Base-by-base conservation (phyloP, 2,888 invertebrate genomes). In the Hypercompe scribonia region DNA sequence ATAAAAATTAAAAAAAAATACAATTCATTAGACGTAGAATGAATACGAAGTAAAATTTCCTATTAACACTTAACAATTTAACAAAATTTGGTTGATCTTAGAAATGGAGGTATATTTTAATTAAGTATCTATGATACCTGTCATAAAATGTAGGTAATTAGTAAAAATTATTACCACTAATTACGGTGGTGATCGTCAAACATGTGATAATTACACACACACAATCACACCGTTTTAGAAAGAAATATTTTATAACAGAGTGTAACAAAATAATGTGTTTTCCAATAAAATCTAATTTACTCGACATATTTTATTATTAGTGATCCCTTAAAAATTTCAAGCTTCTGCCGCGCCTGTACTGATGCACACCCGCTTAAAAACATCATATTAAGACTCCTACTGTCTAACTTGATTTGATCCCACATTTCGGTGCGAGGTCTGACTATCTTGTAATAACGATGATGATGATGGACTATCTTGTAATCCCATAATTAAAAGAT, bases 51-150 rank as follows among this genome's bases (percentile, higher is more conserved):
- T 10, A n/a, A n/a, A 54, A 54, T 10, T 54, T n/a, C 50, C n/a
- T n/a, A n/a, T 54, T 54, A 54, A 54, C n/a, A 15, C 2, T 42
- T 42, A 42, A 42, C 42, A 54, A 3, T 54, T 54, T 21, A 54
- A 54, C n/a, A 54, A n/a, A 54, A 54, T 54, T 54, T 54, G 50
- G 50, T 54, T 54, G 50, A n/a, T 54, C 50, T 24, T 54, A n/a
- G 11, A 54, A 54, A 54, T 54, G 50, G 50, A 54, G 3, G 0
- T 54, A n/a, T n/a, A 54, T 54, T 54, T 54, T n/a, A 54, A 54
- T 54, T 54, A n/a, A 11, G 7, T 54, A 54, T 10, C 8, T n/a
- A 54, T 54, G 50, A 54, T 54, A 54, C 24, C 8, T n/a, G 50
- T 54, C 24, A 54, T 54, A 54, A 54, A 54, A n/a, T 54, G n/a